phyloP scores from a whole-genome alignment of 2,888 invertebrate species.

The Hyppa rectilinea region DNA sequence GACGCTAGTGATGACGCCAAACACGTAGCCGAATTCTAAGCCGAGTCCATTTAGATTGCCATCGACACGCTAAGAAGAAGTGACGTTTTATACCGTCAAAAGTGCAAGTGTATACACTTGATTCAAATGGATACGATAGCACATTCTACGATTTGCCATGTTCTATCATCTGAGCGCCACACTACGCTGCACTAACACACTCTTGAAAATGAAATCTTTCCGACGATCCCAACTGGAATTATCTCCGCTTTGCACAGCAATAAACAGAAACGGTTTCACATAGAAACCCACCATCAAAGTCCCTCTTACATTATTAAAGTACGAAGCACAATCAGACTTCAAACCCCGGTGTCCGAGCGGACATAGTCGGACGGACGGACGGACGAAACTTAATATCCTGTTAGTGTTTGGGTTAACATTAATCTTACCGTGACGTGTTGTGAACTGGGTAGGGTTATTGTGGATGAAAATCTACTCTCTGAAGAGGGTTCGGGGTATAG shows the following conservation, averaged over 20 bases:
- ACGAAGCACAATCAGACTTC: slow-evolving; percentile 65
- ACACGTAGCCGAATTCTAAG: no score
- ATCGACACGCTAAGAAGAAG: no score
- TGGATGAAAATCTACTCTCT: slow-evolving; percentile 56
- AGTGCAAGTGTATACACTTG: background rate
- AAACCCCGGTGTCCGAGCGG: slow-evolving; percentile 48
- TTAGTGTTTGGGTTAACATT: slow-evolving; percentile 71
- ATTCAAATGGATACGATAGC: no score
- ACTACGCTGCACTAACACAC: background rate
- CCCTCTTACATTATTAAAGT: slow-evolving; percentile 65
- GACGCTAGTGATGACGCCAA: no score
- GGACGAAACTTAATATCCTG: slow-evolving; percentile 73
- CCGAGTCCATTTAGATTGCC: no score
- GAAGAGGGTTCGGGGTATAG: slow-evolving; percentile 44
- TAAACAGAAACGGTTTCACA: slow-evolving; percentile 39
- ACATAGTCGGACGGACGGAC: slow-evolving; percentile 49
- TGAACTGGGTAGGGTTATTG: slow-evolving; percentile 53
- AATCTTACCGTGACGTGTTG: slow-evolving; percentile 68
- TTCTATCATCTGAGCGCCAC: background rate
- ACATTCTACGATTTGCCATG: background rate
- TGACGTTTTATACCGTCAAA: background rate
- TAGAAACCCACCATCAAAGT: slow-evolving; percentile 47
- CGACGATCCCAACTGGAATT: slow-evolving; percentile 20
- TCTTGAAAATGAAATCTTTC: slow-evolving; percentile 32
- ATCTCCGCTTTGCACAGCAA: slow-evolving; percentile 34